Evolutionary conservation across 92 coral and sea anemone species (phyloP).

Genomic region (Parazoanthus swiftii): DNA sequence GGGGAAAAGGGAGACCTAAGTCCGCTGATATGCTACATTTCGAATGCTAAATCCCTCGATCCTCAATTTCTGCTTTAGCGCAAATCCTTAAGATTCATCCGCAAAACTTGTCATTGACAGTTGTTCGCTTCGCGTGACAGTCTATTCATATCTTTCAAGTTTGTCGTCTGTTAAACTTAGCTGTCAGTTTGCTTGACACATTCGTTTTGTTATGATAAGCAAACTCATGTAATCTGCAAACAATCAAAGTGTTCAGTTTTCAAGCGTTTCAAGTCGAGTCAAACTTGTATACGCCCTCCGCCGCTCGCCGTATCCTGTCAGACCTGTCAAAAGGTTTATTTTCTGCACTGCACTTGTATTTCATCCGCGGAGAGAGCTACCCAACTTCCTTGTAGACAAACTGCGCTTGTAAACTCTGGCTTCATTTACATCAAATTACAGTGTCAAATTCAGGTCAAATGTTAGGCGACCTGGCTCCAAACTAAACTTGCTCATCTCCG

Average conservation of each 20-base stretch:
- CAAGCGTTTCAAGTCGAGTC: neutral
- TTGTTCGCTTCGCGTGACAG: conserved; percentile 14
- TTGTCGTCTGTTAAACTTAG: conserved; percentile 1
- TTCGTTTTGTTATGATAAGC: neutral
- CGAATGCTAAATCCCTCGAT: no score
- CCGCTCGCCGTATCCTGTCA: neutral
- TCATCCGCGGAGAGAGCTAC: neutral
- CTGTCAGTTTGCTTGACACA: conserved; percentile 23
- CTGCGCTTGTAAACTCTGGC: neutral
- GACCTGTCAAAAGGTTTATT: neutral
- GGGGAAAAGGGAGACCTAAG: no score
- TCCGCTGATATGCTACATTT: no score
- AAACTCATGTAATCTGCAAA: conserved; percentile 13
- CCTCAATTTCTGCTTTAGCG: neutral
- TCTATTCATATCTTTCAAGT: neutral
- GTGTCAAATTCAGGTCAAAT: conserved; percentile 22
- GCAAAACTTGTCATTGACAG: neutral
- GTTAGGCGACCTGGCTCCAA: neutral
- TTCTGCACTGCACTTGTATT: neutral
- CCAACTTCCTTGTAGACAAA: neutral
- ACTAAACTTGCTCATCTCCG: neutral
- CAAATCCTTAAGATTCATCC: neutral
- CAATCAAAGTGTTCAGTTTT: conserved; percentile 4
- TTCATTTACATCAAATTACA: conserved; percentile 9
- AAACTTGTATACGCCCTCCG: neutral